Conservation (phyloP, 2,888 invertebrate species). For the Marasmarcha lunaedactyla region DNA sequence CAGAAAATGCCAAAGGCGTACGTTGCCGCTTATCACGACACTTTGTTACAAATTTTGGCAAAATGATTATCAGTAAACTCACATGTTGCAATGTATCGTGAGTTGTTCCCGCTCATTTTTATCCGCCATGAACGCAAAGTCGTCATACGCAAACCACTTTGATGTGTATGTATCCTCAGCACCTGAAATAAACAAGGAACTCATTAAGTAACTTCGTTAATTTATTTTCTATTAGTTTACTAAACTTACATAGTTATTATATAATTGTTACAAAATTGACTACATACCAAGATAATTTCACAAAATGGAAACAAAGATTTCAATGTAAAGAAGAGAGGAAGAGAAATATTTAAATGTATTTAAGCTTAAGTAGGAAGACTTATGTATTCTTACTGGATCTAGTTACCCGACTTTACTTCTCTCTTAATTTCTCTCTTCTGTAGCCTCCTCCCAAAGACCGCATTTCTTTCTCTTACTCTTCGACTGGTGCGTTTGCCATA, state of each 20-base stretch:
- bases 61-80: conserved; percentile 11
- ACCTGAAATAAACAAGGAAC: conserved; percentile 7
- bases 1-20: conserved; percentile 9
- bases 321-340: too few species aligned
- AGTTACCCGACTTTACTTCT: conserved; percentile 11
- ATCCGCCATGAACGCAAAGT: conserved; percentile 12
- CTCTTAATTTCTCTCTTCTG: conserved; percentile 11
- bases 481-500: too few species aligned
- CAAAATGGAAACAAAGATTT: too few species aligned
- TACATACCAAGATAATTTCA: too few species aligned
- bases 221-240: too few species aligned
- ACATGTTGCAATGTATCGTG: not conserved
- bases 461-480: conserved; percentile 13
- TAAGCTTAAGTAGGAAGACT: too few species aligned
- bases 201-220: too few species aligned
- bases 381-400: conserved; percentile 10
- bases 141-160: conserved; percentile 14
- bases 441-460: conserved; percentile 10
- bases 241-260: too few species aligned
- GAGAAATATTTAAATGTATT: too few species aligned
- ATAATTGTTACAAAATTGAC: too few species aligned
- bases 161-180: conserved; percentile 12
- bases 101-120: conserved; percentile 7
- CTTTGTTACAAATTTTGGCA: conserved; percentile 13
- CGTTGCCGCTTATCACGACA: conserved; percentile 10